Base-by-base conservation (phyloP, 2,888 invertebrate species). In the Lobophora halterata region DNA sequence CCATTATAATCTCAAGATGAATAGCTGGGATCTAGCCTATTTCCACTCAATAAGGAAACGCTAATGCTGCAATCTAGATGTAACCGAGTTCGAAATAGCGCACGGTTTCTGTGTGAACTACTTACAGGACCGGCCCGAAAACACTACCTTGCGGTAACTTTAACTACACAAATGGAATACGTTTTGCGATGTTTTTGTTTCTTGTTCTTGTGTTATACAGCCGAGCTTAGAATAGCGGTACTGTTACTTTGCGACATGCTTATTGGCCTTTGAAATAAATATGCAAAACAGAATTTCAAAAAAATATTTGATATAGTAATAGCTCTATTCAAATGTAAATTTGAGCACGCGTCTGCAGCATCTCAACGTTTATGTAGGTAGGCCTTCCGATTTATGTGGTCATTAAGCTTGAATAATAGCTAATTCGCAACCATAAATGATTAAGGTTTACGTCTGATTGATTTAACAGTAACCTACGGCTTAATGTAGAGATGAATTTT, bases 401-500 rank as follows among this genome's bases (percentile, higher is more conserved):
- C 30, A 40, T 46, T 33, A 28, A 30, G 25, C 17, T 38, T 33
- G 32, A 45, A 31, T 35, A 40, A 48, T 33, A 34, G 29, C 33
- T 46, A 32, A 43, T 42, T 33, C 42, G 41, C 14, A 23, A 36
- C 34, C 34, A 32, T 45, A 28, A 46, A 19, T 36, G 38, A 42
- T 27, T 26, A 27, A 18, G 19, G 14, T 39, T 32, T 30, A 23
- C 24, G 12, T 34, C 20, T 29, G 16, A 35, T 42, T 39, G 18
- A 23, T 29, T 26, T 31, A 64, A 63, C 62, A 57, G 65, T 69
- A 58, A 24, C 46, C 40, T 60, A 67, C 64, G 55, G 66, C 65
- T 10, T 61, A 58, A 58, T 54, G 43, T 40, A 29, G 47, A 46
- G 50, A 47, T 45, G 51, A 52, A 53, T 48, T 42, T 55, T 39